phyloP scores from a whole-genome alignment of 2,113 vertebrate species.

The Otolemur garnettii region DNA sequence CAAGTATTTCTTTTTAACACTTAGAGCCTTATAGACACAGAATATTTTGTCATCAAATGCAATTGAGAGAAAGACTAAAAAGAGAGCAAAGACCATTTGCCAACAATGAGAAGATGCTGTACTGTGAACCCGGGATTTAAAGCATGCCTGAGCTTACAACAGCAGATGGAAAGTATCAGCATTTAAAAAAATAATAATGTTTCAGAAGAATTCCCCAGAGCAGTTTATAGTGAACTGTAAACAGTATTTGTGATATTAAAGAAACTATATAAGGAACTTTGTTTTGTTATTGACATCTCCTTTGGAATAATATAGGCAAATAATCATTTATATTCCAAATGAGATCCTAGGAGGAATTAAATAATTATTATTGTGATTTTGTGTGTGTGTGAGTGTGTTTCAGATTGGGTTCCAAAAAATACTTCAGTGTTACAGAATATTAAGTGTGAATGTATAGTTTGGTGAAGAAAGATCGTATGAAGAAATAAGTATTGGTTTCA shows the following conservation, averaged over 20 bases:
- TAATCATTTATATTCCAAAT: background rate
- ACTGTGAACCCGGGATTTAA: background rate
- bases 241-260: constrained; percentile 12
- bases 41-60: background rate
- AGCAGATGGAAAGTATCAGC: background rate
- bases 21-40: background rate
- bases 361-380: constrained; percentile 22
- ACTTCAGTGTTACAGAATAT: background rate
- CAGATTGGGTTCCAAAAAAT: background rate
- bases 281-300: constrained; percentile 17
- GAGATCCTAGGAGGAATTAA: background rate
- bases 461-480: constrained; percentile 6
- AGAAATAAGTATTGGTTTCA: background rate
- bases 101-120: background rate
- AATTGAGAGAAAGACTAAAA: background rate
- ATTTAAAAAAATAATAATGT: background rate
- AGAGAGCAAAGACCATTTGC: background rate
- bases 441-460: background rate
- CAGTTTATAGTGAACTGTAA: background rate
- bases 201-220: background rate
- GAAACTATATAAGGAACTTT: background rate
- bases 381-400: background rate
- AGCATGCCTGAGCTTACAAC: background rate
- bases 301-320: background rate
- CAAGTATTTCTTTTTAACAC: background rate